These are phyloP conservation scores for Macheiramphus alcinus DNA, from an alignment of 2,113 vertebrate species.

Conservation along the genomic window DNA sequence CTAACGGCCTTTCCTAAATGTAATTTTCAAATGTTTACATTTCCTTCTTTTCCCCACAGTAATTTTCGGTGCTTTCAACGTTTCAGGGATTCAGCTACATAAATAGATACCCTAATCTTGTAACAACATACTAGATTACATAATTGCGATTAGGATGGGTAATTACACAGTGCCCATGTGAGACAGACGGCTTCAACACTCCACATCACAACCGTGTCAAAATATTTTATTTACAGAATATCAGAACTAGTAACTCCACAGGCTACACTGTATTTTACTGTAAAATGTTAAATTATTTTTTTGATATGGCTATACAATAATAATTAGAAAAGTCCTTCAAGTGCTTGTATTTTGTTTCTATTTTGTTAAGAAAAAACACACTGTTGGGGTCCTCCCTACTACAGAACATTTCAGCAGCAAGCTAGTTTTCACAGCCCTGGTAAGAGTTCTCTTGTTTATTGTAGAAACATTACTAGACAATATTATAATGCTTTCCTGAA, in stretches of 20 bases:
- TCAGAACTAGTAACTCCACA: slow-evolving; percentile 5
- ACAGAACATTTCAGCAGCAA: background rate
- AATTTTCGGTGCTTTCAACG: background rate
- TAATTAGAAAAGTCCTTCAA: background rate
- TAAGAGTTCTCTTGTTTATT: background rate
- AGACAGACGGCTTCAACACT: slow-evolving; percentile 35
- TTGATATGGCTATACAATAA: background rate
- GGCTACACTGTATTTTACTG: background rate
- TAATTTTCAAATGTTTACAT: background rate
- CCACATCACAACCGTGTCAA: slow-evolving; percentile 28
- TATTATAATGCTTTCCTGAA: background rate
- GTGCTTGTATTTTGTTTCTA: background rate
- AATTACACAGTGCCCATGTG: slow-evolving; percentile 51
- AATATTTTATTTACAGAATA: slow-evolving; percentile 62
- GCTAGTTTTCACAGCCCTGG: background rate
- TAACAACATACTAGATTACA: slow-evolving; percentile 51
- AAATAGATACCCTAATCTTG: slow-evolving; percentile 48
- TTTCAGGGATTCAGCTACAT: slow-evolving; percentile 40
- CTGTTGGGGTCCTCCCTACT: background rate
- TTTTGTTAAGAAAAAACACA: background rate
- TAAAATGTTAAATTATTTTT: background rate
- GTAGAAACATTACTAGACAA: background rate
- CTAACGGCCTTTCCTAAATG: background rate
- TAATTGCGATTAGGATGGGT: slow-evolving; percentile 54
- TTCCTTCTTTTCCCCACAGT: background rate